Base-by-base conservation (phyloP, 2,113 vertebrate species). In the Okapia johnstoni region DNA sequence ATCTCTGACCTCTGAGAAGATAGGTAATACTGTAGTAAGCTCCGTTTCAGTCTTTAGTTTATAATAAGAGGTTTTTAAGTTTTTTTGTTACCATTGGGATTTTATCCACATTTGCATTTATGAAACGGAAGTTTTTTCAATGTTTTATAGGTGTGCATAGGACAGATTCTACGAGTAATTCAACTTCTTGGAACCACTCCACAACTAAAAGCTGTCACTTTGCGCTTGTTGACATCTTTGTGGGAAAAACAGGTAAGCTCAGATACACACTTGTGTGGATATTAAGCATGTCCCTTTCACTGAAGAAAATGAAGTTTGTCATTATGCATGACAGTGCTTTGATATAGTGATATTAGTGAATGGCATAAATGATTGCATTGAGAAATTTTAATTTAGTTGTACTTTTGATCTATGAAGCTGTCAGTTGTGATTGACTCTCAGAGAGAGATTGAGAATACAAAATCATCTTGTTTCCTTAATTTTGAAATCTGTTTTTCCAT, bases 181-280 rank as follows among this genome's bases (percentile, higher is more conserved):
- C 99, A 99, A 63, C 98, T 99, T 96, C 97, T 99, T 85, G 99
- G 99, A 84, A 99, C 98, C 55, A 96, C 98, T 1, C 98, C 99
- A 85, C 99, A 99, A 90, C 99, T 99, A 90, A 99, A 98, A 98
- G 98, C 99, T 7, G 95, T 99, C 97, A 98, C 98, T 30, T 96
- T 99, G 97, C 99, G 99, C 16, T 98, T 99, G 93, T 99, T 99
- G 98, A 99, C 99, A 1, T 98, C 98, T 23, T 98, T 99, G n/a
- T 99, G 99, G 99, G 99, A 99, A 97, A 99, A 99, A 97, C 99
- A 99, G 99, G 99, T 99, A 85, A 93, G 97, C 33, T 94, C 58
- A 94, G 70, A 92, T 87, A 16, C 9, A 21, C 2, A 61, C 15
- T 83, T 94, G 13, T 61, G 16, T 46, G 70, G 85, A 14, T 90